Evolutionary conservation across 2,113 vertebrate genomes (phyloP), one percentile per base, ranked within the genome.

Genomic region (Phoenicopterus ruber): DNA sequence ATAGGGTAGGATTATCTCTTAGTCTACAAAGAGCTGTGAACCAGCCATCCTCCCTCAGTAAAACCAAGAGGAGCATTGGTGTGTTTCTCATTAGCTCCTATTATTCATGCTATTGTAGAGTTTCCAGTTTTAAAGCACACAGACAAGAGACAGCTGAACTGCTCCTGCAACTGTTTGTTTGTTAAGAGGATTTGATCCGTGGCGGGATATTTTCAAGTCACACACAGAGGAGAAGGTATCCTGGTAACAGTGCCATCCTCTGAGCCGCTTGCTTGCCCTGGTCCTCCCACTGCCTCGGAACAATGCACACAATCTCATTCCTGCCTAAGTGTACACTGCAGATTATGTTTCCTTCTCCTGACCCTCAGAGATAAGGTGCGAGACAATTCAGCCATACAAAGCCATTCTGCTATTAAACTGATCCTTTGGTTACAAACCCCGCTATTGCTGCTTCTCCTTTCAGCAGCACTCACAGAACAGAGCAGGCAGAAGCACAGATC

Each of bases 131-230:
- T 67, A 67, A 67, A 92, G 72, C 88, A 67, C 25, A 10, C n/a
- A 61, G 80, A 42, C 1, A 0, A 66, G 46, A 88, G 71, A 77
- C 80, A 92, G 90, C 79, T 73, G 83, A 74, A 47, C 52, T 49
- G 54, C 54, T 91, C 52, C 67, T 6, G 2, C 83, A 78, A 81
- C n/a, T 87, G 69, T 71, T 80, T 72, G 28, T 70, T 94, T 73
- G 66, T 34, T 82, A 90, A 82, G 82, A 91, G 73, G 92, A 91
- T 93, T 94, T 85, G 89, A 79, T 86, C 66, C 18, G 62, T 61
- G 54, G 31, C 0, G 17, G 65, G 90, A 32, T 88, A 26, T 63
- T 93, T 76, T 59, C 61, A 82, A 89, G 73, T 34, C 46, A 59
- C 28, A 34, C 3, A 10, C 31, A 85, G 74, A 79, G 77, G 31